Base-by-base conservation (phyloP, 1,140 invertebrate species). In the Theocolax elegans region DNA sequence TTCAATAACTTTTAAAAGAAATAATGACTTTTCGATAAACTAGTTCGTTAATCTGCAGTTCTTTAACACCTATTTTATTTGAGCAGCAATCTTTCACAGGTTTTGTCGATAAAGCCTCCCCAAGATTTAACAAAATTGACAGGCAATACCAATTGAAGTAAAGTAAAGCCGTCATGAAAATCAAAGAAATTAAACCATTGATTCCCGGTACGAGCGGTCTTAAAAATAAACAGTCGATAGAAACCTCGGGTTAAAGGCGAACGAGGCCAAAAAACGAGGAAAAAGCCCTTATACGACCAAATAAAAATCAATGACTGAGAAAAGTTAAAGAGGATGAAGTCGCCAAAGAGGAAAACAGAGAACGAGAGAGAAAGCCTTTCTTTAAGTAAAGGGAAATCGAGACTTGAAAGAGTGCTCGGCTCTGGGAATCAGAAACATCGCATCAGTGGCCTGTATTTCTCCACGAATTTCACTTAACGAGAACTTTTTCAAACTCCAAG, bases 391-490 rank as follows among this genome's bases (percentile, higher is more conserved):
- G 31, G 56, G 23, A 68, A n/a, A 49, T 51, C n/a, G 66, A 60
- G 44, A 68, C 31, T 60, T 13, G 23, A 51, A 68, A 56, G 42
- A 68, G 66, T 60, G 66, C 54, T 68, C 54, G 56, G 13, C 40
- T 6, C 13, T n/a, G n/a, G 51, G 38, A 2, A 44, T 67, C 64
- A 51, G 15, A 23, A 60, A 53, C 40, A 35, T 29, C 46, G 44
- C 21, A 58, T 38, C 48, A 31, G 42, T 19, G 51, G 56, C 44
- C 40, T 17, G 21, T 51, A 31, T n/a, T n/a, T n/a, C n/a, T 54
- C 19, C 25, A 29, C 51, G 65, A 70, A 70, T 72, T 68, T 64
- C 60, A 73, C 70, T 69, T 65, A 42, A 56, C 56, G 27, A 72
- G 59, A 63, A 64, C 29, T 63, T 72, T 70, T 64, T 38, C 29